These are phyloP conservation scores for Spondyliosoma cantharus DNA, from an alignment of 2,797 vertebrate genomes.

Conservation along the genomic window DNA sequence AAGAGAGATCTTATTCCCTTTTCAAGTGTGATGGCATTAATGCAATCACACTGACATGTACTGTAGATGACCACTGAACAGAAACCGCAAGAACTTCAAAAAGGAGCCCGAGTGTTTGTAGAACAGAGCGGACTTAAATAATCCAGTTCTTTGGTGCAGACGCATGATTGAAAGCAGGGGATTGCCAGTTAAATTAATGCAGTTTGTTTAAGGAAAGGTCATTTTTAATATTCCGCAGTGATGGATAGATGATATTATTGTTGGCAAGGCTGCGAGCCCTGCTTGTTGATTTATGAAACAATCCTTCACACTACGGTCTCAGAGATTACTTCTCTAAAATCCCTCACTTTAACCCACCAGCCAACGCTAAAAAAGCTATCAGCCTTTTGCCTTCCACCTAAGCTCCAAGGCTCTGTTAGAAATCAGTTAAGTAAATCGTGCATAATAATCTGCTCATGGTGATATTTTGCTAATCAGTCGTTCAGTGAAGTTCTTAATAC, in stretches of 20 bases:
- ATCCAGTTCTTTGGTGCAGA: conserved; percentile 45
- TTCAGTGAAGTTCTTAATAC: not conserved
- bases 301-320: conserved; percentile 52
- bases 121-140: conserved; percentile 51
- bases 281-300: conserved; percentile 68
- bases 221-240: conserved; percentile 57
- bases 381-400: conserved; percentile 28
- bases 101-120: conserved; percentile 43
- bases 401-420: conserved; percentile 24
- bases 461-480: conserved; percentile 16
- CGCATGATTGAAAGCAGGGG: conserved; percentile 51
- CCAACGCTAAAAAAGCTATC: conserved; percentile 15
- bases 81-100: conserved; percentile 51
- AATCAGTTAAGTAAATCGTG: conserved; percentile 22
- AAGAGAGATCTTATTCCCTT: conserved; percentile 51
- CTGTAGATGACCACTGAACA: conserved; percentile 56
- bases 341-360: conserved; percentile 43
- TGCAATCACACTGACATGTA: conserved; percentile 40
- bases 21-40: conserved; percentile 60
- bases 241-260: conserved; percentile 64
- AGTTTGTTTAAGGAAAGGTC: conserved; percentile 58
- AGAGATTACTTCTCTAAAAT: conserved; percentile 57
- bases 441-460: conserved; percentile 11
- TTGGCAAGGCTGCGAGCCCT: conserved; percentile 54
- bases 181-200: conserved; percentile 51